phyloP scores from a whole-genome alignment of 2,888 invertebrate genomes.

The Temnothorax ravouxi region DNA sequence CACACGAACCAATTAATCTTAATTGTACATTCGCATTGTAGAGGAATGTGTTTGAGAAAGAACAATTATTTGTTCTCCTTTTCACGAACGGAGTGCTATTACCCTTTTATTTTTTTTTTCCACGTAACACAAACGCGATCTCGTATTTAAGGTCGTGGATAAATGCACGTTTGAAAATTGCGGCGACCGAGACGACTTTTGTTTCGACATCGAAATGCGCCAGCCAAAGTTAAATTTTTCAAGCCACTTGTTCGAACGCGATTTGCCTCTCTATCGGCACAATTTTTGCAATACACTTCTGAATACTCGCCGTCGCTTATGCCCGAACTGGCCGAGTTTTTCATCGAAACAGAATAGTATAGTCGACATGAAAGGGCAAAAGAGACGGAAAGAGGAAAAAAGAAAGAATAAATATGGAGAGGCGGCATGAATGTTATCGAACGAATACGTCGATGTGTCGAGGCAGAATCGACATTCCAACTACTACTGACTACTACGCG shows the following conservation, averaged over 20 bases:
- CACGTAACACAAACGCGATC: conserved; percentile 32
- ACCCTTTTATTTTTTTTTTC: not conserved
- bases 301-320: conserved; percentile 72
- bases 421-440: conserved; percentile 51
- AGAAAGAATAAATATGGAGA: conserved; percentile 40
- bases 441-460: conserved; percentile 47
- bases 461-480: conserved; percentile 46
- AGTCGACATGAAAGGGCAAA: conserved; percentile 46
- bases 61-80: conserved; percentile 21
- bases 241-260: conserved; percentile 70
- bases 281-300: conserved; percentile 76
- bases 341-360: conserved; percentile 63
- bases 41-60: conserved; percentile 26
- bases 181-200: not conserved
- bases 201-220: conserved; percentile 21
- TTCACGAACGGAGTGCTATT: not conserved
- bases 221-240: conserved; percentile 69
- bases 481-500: conserved; percentile 30
- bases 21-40: conserved; percentile 45
- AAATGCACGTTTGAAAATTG: conserved; percentile 31
- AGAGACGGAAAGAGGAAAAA: conserved; percentile 19
- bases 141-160: not conserved
- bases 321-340: conserved; percentile 67
- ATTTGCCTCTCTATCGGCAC: conserved; percentile 70
- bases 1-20: conserved; percentile 56